These are phyloP conservation scores for Ceratosolen fusciceps DNA, from an alignment of 1,140 invertebrate species.

Conservation along the genomic window DNA sequence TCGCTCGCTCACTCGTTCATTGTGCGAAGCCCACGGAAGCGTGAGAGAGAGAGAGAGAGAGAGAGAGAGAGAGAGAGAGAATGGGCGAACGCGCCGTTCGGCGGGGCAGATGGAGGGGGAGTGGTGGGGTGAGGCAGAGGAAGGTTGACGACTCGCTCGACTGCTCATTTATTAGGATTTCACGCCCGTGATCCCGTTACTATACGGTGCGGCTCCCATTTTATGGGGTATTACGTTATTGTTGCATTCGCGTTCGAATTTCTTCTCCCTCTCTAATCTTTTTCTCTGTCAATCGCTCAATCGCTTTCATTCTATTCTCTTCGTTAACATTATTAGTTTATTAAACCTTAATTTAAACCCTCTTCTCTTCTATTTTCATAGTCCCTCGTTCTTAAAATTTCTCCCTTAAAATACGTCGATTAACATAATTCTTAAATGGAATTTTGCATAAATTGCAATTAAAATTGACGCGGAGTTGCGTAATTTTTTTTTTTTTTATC, in stretches of 20 bases:
- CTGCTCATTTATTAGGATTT: slow-evolving; percentile 70
- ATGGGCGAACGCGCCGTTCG: neutral
- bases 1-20: slow-evolving; percentile 27
- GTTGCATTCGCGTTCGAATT: slow-evolving; percentile 47
- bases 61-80: neutral
- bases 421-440: too few species aligned
- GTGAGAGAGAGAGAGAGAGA: slow-evolving; percentile 17
- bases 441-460: too few species aligned
- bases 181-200: slow-evolving; percentile 64
- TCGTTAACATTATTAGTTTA: slow-evolving; percentile 10
- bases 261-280: slow-evolving; percentile 13
- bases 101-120: neutral
- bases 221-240: slow-evolving; percentile 64
- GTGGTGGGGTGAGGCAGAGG: slow-evolving; percentile 3
- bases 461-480: too few species aligned
- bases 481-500: too few species aligned
- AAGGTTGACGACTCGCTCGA: slow-evolving; percentile 51
- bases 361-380: too few species aligned
- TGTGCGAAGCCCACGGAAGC: slow-evolving; percentile 17
- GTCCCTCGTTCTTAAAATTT: too few species aligned
- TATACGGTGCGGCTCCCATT: slow-evolving; percentile 53
- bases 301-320: neutral
- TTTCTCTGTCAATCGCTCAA: slow-evolving; percentile 13
- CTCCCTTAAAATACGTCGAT: too few species aligned
- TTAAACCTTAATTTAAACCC: neutral